A percentile compares a stretch with the other conserved stretches of the same genome.
Conservation (phyloP, 2,888 invertebrate genomes). For the Apodemia zela region DNA sequence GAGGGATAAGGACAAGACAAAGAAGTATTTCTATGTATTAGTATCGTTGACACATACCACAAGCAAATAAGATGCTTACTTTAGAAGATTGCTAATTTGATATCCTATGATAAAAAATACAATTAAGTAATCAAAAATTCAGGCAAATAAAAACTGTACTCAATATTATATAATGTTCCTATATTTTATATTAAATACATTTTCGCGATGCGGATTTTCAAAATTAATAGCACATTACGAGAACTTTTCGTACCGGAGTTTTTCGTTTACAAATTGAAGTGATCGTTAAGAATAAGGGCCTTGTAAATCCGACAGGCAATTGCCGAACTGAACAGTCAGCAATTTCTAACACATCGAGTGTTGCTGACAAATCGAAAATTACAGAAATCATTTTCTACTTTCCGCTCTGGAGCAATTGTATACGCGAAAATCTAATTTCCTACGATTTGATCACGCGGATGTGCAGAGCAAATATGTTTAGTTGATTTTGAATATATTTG, state of each 20-base stretch:
- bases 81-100: too few species aligned
- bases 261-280: constrained; percentile 4
- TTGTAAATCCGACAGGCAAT: constrained; percentile 10
- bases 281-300: background rate
- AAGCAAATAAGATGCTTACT: too few species aligned
- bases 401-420: constrained; percentile 1
- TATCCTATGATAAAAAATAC: too few species aligned
- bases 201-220: background rate
- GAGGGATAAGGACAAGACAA: too few species aligned
- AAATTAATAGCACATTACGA: background rate
- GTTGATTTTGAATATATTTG: too few species aligned
- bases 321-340: constrained; percentile 7
- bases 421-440: constrained; percentile 7
- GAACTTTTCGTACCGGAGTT: background rate
- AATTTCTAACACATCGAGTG: constrained; percentile 15
- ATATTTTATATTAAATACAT: background rate
- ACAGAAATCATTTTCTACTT: constrained; percentile 13
- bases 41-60: too few species aligned
- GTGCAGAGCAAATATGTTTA: too few species aligned
- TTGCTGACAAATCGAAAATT: constrained; percentile 20
- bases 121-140: too few species aligned
- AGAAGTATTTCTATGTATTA: too few species aligned
- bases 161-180: background rate
- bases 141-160: too few species aligned
- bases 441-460: background rate